phyloP scores from a whole-genome alignment of 2,113 vertebrate species.

The Takifugu bimaculatus region DNA sequence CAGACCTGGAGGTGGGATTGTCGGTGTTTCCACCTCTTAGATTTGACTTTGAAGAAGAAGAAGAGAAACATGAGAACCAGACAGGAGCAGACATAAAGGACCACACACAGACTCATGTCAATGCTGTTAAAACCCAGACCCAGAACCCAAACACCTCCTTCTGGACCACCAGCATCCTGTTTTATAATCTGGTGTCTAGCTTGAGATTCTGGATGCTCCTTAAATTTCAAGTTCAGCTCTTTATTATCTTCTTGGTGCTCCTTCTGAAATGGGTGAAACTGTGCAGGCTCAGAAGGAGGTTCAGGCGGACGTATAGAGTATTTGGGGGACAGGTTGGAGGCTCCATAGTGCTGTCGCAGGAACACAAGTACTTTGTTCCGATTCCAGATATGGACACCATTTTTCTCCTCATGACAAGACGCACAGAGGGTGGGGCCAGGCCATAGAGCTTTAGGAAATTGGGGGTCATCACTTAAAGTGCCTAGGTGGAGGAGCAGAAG shows the following conservation, averaged over 20 bases:
- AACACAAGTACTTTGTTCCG: slow-evolving; percentile 79
- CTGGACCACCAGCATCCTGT: not conserved
- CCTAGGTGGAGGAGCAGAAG: slow-evolving; percentile 60
- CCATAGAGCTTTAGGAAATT: slow-evolving; percentile 88
- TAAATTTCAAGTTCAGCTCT: not conserved
- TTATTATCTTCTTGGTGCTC: slow-evolving; percentile 2
- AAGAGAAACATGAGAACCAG: slow-evolving; percentile 92
- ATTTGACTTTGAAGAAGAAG: slow-evolving; percentile 88
- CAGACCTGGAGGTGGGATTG: slow-evolving; percentile 69
- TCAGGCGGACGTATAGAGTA: slow-evolving; percentile 46
- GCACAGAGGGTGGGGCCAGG: slow-evolving; percentile 86
- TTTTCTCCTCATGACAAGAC: slow-evolving; percentile 82
- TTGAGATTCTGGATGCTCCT: not conserved
- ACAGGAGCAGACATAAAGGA: slow-evolving; percentile 85
- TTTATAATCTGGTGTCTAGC: not conserved
- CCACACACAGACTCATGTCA: slow-evolving; percentile 95
- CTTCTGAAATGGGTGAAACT: not conserved
- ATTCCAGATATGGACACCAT: slow-evolving; percentile 85
- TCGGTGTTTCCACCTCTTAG: slow-evolving; percentile 81
- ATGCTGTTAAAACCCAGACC: slow-evolving; percentile 89
- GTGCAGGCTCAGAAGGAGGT: not conserved
- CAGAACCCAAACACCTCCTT: slow-evolving; percentile 69
- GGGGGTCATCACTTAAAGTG: slow-evolving; percentile 86
- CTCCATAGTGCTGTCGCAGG: slow-evolving; percentile 80
- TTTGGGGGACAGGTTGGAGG: slow-evolving; percentile 73